These are phyloP conservation scores for Drosophila kanapiae DNA, from an alignment of 1,140 invertebrate species.

Conservation along the genomic window DNA sequence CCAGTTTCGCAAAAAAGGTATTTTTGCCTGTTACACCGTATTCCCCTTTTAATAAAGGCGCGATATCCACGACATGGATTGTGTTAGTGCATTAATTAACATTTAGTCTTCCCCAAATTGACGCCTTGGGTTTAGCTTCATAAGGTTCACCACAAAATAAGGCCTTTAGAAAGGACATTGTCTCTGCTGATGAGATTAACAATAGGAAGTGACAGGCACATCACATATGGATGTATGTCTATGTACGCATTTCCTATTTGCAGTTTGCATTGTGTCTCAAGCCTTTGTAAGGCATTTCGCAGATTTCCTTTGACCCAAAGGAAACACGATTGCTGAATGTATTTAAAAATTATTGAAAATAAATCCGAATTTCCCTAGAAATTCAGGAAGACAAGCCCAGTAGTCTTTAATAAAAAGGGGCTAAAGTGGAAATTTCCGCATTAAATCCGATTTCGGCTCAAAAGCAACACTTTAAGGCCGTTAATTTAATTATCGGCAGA, in stretches of 20 bases:
- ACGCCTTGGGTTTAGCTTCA: neutral
- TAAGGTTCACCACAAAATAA: neutral
- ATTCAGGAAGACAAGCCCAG: neutral
- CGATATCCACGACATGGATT: neutral
- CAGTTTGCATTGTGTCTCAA: conserved; percentile 33
- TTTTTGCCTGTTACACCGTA: no score
- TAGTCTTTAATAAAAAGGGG: neutral
- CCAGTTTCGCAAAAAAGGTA: no score
- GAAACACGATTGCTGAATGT: conserved; percentile 2
- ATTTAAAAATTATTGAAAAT: conserved; percentile 32
- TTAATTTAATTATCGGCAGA: conserved; percentile 73
- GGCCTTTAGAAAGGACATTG: conserved; percentile 2
- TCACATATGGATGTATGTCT: neutral
- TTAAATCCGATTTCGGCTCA: conserved; percentile 24
- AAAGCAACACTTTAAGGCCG: conserved; percentile 56
- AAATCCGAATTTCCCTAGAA: conserved; percentile 54
- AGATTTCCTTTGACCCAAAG: conserved; percentile 22
- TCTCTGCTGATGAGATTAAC: neutral
- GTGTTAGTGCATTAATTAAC: neutral
- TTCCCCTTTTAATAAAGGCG: neutral
- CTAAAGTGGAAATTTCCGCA: conserved; percentile 1
- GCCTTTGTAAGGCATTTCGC: conserved; percentile 49
- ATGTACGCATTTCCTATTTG: neutral
- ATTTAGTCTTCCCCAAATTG: neutral
- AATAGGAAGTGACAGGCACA: conserved; percentile 23